Evolutionary conservation across 53 echinoderm and acorn worm species (phyloP), one percentile per base, ranked within the genome.

Genomic region (Paelopatides confundens): DNA sequence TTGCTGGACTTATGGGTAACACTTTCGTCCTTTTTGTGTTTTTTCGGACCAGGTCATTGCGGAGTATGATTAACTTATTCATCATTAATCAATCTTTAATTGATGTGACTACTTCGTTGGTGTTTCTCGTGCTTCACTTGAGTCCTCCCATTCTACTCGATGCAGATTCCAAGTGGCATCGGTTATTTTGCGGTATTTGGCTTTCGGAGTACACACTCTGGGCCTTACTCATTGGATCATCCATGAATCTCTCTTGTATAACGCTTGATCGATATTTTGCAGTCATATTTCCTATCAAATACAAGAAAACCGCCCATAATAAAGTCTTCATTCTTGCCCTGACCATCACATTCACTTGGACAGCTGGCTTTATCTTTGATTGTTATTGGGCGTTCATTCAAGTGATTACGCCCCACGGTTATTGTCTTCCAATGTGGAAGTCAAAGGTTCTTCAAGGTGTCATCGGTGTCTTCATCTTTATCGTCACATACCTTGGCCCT

Each of bases 41-140:
- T 76, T 89, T 94, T 49, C 85, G 88, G 24, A 71, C 81, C 48
- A 96, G 91, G 66, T 91, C 96, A 0, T 87, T 93, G 18, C 89
- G 96, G 35, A 93, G 87, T 84, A 86, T 96, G 58, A 89, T 94
- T 79, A 94, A 96, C 67, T 85, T 95, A 31, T 94, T 94, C 88
- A 96, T 96, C 87, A 94, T 96, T 12, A 96, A 96, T 66, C 96
- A 96, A 47, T 93, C 96, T 17, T 33, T 96, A 49, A 96, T 96
- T 66, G 96, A 96, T 38, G 86, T 96, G 65, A 89, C 89, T 4
- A 94, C 91, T 26, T 96, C 96, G 0, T 3, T 91, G 18, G 94
- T 94, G 3, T 96, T 93, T 37, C 66, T 96, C 23, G 71, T 92
- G 46, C 88, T 94, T 26, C 89, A 92, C 51, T 84, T 94, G 18